A percentile compares a stretch with the other conserved stretches of the same genome.
phyloP scores from a whole-genome alignment of 2,888 invertebrate species.

The Eristalis pertinax region DNA sequence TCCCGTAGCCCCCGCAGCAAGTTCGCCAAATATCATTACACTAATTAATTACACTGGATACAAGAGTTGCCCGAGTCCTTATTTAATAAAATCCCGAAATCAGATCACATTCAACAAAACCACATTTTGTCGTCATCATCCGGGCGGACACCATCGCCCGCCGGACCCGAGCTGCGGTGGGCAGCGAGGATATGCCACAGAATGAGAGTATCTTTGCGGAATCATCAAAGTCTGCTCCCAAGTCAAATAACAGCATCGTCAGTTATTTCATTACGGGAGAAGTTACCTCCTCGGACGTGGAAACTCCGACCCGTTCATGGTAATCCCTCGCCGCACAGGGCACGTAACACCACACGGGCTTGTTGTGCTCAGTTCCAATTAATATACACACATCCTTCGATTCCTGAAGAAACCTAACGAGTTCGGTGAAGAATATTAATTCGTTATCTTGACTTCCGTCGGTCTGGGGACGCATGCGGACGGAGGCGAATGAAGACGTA shows the following conservation, averaged over 20 bases:
- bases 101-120: neutral
- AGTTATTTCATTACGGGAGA: neutral
- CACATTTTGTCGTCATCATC: neutral
- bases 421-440: neutral
- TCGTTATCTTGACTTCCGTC: neutral
- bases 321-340: neutral
- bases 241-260: slow-evolving; percentile 1
- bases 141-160: neutral
- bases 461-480: neutral
- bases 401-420: neutral
- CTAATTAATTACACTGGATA: neutral
- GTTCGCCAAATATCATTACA: neutral
- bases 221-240: neutral
- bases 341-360: neutral
- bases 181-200: neutral
- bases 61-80: neutral
- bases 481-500: neutral
- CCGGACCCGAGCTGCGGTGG: neutral
- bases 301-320: neutral
- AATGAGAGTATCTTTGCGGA: neutral
- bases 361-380: neutral
- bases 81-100: neutral
- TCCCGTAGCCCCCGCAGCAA: neutral
- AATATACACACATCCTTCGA: neutral
- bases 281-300: neutral